A percentile compares a stretch with the other conserved stretches of the same genome.
Evolutionary conservation across 2,113 vertebrate species (phyloP).

Genomic region (Mungos mungo): DNA sequence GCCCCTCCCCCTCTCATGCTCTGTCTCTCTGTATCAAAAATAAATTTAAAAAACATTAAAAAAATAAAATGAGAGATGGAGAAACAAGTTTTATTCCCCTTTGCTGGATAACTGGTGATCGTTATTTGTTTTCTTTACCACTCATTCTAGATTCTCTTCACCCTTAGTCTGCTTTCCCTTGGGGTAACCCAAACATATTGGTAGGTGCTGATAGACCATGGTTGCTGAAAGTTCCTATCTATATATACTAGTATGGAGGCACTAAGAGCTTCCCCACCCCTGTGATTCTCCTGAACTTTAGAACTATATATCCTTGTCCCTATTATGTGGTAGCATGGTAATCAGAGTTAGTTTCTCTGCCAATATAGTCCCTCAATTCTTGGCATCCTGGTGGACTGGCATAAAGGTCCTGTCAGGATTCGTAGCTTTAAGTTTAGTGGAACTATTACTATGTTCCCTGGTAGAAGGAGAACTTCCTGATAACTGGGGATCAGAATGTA

Average conservation of each 20-base stretch:
- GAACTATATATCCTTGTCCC: background rate
- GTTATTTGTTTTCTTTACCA: background rate
- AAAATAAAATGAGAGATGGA: background rate
- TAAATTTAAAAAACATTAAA: too few relatives aligned
- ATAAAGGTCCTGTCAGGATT: background rate
- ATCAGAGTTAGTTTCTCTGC: background rate
- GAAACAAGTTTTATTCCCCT: background rate
- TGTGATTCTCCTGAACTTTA: background rate
- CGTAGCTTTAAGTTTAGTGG: background rate
- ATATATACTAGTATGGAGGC: background rate
- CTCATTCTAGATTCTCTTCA: background rate
- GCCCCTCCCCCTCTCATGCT: too few relatives aligned
- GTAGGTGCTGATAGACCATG: background rate
- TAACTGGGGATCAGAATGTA: background rate
- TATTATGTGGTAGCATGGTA: background rate
- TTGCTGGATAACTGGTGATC: background rate
- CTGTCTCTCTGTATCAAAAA: too few relatives aligned
- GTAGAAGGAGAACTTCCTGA: background rate
- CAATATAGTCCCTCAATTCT: background rate
- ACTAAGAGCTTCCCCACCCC: background rate
- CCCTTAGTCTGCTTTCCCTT: background rate
- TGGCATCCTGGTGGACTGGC: background rate
- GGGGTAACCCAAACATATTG: background rate
- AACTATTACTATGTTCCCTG: background rate
- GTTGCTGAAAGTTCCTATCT: background rate